Base-by-base conservation (phyloP, 2,888 invertebrate genomes). In the Patella depressa region DNA sequence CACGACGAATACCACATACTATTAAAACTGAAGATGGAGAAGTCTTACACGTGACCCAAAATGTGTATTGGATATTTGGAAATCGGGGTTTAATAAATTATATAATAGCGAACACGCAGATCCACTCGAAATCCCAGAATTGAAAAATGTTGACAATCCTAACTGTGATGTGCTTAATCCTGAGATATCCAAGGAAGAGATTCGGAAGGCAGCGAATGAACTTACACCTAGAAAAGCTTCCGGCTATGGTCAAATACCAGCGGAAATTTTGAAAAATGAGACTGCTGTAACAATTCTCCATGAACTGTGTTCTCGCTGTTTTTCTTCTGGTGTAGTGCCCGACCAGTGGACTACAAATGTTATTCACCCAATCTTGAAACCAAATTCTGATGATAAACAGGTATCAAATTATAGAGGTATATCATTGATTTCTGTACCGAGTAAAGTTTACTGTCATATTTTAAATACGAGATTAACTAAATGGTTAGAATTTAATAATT, bases 271-370 rank as follows among this genome's bases (percentile, higher is more conserved):
- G 55, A 73, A 73, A 57, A 76, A 79, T 74, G 73, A 79, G 19
- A 74, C 76, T 70, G 73, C 79, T 15, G 19, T 79, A 71, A 45
- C 59, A 53, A 73, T 79, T 76, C 34, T 79, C 7, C 79, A 79
- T 72, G 15, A 72, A 11, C 54, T 77, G 24, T 79, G 74, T 74
- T 72, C 76, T 65, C 53, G 74, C 24, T 79, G 79, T 77, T 77
- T 57, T 17, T 14, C 14, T 15, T 14, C 14, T 15, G 57, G 57
- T 15, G 17, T 17, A 14, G 57, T 57, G 3, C 57, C 57, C 57
- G 57, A 57, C 17, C 57, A 57, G 17, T 57, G 3, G 57, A 57
- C 57, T 15, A 7, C 14, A 57, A 57, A 5, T 17, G 17, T 57
- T 57, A 57, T 57, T 17, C 57, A 57, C 57, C 57, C 57, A 15